Evolutionary conservation across 2,888 invertebrate species (phyloP), one percentile per base, ranked within the genome.

Genomic region (Ctena decussata): DNA sequence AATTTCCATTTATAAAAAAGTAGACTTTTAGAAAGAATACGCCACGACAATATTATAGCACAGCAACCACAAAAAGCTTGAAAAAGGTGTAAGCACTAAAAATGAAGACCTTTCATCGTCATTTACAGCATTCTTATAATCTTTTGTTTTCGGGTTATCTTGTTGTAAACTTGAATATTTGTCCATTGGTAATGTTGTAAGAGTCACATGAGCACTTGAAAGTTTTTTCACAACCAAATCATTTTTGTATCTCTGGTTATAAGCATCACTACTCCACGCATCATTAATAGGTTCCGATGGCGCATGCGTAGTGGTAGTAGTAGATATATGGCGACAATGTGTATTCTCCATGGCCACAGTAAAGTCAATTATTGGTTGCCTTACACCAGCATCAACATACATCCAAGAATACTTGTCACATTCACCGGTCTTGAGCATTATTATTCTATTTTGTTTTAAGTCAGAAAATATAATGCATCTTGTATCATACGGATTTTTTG

Each of bases 341-440:
- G 87, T 82, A 37, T 78, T 72, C 30, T 92, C 91, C 11, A 80
- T 77, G 6, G 86, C 82, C 30, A 92, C 89, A 8, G 83, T 73
- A 11, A 93, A 78, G 32, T 87, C 84, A 37, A 90, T 74, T 2
- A 92, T 60, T 1, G 93, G 90, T 32, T 75, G 75, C 15, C 92
- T 78, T 35, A 91, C 80, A 1, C 91, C 90, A 0, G 86, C 87
- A 35, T 90, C 83, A 0, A 89, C 92, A 69, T 88, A 92, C 35
- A 88, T 84, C 90, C 92, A 93, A 5, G 90, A 87, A 24, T 91
- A 82, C 77, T 91, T 84, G 76, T 93, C 93, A 87, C 94, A 94
- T 75, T 93, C 89, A 11, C 91, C 89, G 0, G 92, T 90, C 8
- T 86, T 89, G 49, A 93, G 77, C 35, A 92, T 69, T 46, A 93